Evolutionary conservation across 2,888 invertebrate genomes (phyloP), one percentile per base, ranked within the genome.

Genomic region (Cabera pusaria): DNA sequence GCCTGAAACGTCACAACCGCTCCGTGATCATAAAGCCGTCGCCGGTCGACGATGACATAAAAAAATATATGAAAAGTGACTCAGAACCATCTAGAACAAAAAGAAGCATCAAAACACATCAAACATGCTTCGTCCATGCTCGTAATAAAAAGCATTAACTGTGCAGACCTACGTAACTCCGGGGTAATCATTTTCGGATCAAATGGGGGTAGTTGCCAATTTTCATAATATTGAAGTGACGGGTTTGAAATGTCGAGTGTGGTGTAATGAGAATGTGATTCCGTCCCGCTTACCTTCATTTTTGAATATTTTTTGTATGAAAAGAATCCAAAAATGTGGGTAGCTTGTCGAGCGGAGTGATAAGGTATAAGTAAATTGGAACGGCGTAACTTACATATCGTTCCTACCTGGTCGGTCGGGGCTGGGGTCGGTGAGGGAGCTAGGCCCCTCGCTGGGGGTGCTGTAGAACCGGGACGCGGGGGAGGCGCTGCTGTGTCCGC

Each of bases 391-490:
- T 90, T 89, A 89, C 89, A 86, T 84, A 85, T 90, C 84, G 80
- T 76, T 86, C 89, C 85, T 90, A 90, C 88, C 90, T 90, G 83
- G 83, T 81, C 83, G 83, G 60, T 84, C 85, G 39, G 85, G 85
- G 59, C 87, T 85, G 33, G 79, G 76, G 57, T 85, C 85, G 35
- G 82, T 82, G 67, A 77, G 57, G 44, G 80, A 77, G 69, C 82
- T 84, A 19, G 75, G 82, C 7, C 64, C 84, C 48, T 83, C 86
- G 58, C 84, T 84, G 29, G 87, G 86, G 4, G 86, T 80, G 61
- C 80, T 71, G 52, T 78, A 51, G 69, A 73, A 71, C 44, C 86
- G 76, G 14, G 87, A 86, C 5, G 79, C 81, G 8, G 83, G 81
- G 20, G 87, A 87, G 16, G 67, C 67, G 61, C 85, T 86, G 75